Conservation (phyloP, 2,888 invertebrate species). For the Drosophila greeni region DNA sequence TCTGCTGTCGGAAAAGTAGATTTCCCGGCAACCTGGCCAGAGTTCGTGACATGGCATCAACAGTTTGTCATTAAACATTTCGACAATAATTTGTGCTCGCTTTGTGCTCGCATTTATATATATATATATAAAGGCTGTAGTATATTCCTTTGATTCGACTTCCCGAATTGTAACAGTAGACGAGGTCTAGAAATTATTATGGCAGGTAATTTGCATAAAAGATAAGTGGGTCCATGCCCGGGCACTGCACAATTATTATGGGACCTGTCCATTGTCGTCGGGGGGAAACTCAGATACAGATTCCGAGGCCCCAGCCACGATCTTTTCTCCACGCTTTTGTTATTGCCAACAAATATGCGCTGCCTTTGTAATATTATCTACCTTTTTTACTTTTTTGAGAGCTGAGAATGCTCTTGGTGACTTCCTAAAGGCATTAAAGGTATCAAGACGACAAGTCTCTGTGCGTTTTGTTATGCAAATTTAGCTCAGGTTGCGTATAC, state of each 20-base stretch:
- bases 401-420: constrained; percentile 48
- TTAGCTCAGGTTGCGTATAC: constrained; percentile 73
- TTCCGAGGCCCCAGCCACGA: constrained; percentile 46
- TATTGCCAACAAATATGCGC: constrained; percentile 54
- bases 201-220: constrained; percentile 72
- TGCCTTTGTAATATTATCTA: constrained; percentile 29
- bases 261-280: constrained; percentile 63
- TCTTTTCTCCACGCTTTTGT: constrained; percentile 53
- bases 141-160: constrained; percentile 49
- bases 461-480: constrained; percentile 65
- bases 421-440: constrained; percentile 76
- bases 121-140: constrained; percentile 6
- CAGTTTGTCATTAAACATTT: constrained; percentile 79
- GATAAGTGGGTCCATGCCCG: constrained; percentile 61
- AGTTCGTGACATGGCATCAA: constrained; percentile 79
- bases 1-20: constrained; percentile 22
- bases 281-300: constrained; percentile 45
- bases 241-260: constrained; percentile 67
- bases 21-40: constrained; percentile 30
- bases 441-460: constrained; percentile 48
- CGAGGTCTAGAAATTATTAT: constrained; percentile 58
- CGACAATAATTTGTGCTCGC: constrained; percentile 78
- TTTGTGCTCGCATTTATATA: constrained; percentile 62
- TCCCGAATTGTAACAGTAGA: constrained; percentile 63
- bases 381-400: constrained; percentile 41